These are phyloP conservation scores for Sander vitreus DNA, from an alignment of 2,113 vertebrate genomes.

Conservation along the genomic window DNA sequence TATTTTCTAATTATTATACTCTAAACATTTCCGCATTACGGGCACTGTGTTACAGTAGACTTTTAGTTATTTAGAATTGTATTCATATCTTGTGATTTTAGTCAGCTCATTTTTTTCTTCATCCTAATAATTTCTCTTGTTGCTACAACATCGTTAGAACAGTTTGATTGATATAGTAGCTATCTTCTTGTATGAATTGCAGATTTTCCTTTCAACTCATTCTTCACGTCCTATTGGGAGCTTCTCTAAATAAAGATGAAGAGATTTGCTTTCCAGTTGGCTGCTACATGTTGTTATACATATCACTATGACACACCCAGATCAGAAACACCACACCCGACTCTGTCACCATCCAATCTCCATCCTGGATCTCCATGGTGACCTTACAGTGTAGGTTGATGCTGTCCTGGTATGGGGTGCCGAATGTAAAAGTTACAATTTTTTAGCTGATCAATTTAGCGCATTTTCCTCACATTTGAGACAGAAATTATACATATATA, in stretches of 20 bases:
- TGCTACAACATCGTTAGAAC: not conserved
- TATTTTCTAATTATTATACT: not conserved
- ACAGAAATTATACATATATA: too few relatives aligned
- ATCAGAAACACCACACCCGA: not conserved
- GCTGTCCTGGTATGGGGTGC: not conserved
- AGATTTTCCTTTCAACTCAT: not conserved
- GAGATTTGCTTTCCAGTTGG: not conserved
- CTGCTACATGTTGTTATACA: not conserved
- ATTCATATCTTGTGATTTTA: not conserved
- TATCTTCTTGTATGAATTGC: not conserved
- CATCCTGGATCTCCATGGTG: not conserved
- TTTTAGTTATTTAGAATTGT: not conserved
- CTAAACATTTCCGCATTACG: not conserved
- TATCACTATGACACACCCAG: not conserved
- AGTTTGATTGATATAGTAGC: not conserved
- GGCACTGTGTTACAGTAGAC: not conserved
- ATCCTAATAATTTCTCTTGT: not conserved
- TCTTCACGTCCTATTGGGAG: not conserved
- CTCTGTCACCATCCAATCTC: not conserved
- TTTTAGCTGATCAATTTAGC: too few relatives aligned
- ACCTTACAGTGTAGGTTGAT: slow-evolving; percentile 10
- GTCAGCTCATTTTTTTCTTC: not conserved
- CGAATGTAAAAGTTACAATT: too few relatives aligned
- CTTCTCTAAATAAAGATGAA: not conserved
- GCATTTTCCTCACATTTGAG: too few relatives aligned